These are phyloP conservation scores for Parapristionchus giblindavisi DNA, from an alignment of 2,888 invertebrate genomes.

Conservation along the genomic window DNA sequence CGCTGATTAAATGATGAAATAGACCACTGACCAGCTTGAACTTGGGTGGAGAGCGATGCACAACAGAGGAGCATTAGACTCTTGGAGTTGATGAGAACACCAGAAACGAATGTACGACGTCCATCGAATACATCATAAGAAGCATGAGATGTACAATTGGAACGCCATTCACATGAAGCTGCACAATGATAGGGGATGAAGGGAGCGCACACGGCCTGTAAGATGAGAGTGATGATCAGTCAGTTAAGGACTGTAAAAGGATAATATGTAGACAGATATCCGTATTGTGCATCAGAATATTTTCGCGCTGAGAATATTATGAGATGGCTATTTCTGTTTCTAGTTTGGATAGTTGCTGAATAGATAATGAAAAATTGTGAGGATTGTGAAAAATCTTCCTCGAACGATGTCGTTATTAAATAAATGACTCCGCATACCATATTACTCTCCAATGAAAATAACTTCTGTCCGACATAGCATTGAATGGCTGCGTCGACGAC, in stretches of 20 bases:
- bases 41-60: slow-evolving; percentile 63
- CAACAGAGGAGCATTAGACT: slow-evolving; percentile 65
- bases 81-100: slow-evolving; percentile 63
- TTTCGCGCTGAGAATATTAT: too few relatives aligned
- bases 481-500: slow-evolving; percentile 50
- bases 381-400: background rate
- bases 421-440: slow-evolving; percentile 51
- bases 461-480: slow-evolving; percentile 67
- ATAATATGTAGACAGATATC: background rate
- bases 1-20: too few relatives aligned
- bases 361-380: too few relatives aligned
- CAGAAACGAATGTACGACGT: slow-evolving; percentile 63
- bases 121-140: slow-evolving; percentile 54
- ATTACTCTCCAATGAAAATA: slow-evolving; percentile 66
- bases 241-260: background rate
- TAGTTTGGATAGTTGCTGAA: too few relatives aligned
- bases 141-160: slow-evolving; percentile 56
- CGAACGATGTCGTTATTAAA: background rate
- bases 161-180: slow-evolving; percentile 63
- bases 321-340: too few relatives aligned
- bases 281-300: too few relatives aligned
- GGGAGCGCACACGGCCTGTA: slow-evolving; percentile 66
- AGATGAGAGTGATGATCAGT: background rate
- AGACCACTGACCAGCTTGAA: slow-evolving; percentile 52
- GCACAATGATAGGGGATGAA: slow-evolving; percentile 63